Evolutionary conservation across 2,113 vertebrate species (phyloP), one percentile per base, ranked within the genome.

Genomic region (Cathartes aura): DNA sequence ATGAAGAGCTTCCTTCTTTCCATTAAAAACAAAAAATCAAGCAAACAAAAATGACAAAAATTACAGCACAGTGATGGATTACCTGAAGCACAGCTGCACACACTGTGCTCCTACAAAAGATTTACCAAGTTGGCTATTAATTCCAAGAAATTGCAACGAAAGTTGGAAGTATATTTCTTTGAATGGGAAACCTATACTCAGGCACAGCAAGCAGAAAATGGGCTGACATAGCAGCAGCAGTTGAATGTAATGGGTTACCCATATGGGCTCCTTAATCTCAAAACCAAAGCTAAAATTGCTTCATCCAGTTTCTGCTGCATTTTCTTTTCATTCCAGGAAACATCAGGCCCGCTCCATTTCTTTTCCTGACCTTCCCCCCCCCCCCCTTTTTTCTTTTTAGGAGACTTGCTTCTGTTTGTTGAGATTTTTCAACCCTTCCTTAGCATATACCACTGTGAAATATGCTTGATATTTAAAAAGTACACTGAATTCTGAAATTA

Each of bases 201-300:
- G 71, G 63, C 92, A 90, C 92, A 93, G 96, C 82, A 45, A 75
- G 95, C 59, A 80, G 72, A 86, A 85, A 55, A 94, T 26, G 64
- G 93, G 90, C 87, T 94, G 90, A 62, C 87, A 43, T 88, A 93
- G 93, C 79, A 93, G 91, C 81, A 82, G 52, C 64, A 70, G 71
- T 50, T 53, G 40, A 76, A 84, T 68, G 92, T 27, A 87, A 18
- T 7, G 40, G 81, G 93, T 80, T 76, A 79, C 58, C 86, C 86
- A 13, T 71, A 30, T 5, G 71, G 50, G 53, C 85, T 71, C 79
- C 82, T 66, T 58, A 67, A 94, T 94, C 82, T 93, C 79, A 82
- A 85, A 60, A 68, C 66, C 68, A 96, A 94, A 94, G 55, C 40
- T 81, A 36, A 62, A 85, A 66, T 76, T 83, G 56, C 38, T 95